Percentiles rank a stretch among this genome's conserved stretches.
Evolutionary conservation across 2,888 invertebrate genomes (phyloP).

Genomic region (Nezara viridula): DNA sequence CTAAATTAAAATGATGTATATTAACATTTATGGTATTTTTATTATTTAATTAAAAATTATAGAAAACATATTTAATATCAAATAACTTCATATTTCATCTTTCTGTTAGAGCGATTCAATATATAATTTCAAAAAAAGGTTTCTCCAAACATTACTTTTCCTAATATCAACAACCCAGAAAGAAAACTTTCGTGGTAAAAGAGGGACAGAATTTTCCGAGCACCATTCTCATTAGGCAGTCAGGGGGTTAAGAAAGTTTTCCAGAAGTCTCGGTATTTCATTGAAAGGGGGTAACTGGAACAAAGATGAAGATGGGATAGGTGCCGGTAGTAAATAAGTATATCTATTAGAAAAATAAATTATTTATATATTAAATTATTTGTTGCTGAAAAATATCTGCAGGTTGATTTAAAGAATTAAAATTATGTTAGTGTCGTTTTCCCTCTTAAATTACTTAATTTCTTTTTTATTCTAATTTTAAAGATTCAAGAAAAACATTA

Average conservation of each 20-base stretch:
- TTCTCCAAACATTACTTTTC: neutral
- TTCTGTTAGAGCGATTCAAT: neutral
- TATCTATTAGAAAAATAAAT: neutral
- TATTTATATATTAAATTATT: too few relatives aligned
- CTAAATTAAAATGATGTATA: too few relatives aligned
- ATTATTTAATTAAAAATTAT: too few relatives aligned
- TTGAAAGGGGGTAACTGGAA: neutral
- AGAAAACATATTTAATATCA: too few relatives aligned
- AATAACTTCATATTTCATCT: neutral
- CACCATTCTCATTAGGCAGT: neutral
- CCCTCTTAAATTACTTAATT: too few relatives aligned
- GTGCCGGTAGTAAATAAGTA: neutral
- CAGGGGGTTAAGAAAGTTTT: neutral
- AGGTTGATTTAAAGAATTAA: too few relatives aligned
- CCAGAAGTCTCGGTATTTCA: neutral
- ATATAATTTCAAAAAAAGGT: neutral
- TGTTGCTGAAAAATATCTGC: too few relatives aligned
- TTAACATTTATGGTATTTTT: too few relatives aligned
- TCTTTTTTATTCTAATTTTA: too few relatives aligned
- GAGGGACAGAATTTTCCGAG: neutral
- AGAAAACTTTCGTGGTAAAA: constrained; percentile 3
- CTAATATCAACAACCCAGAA: constrained; percentile 2
- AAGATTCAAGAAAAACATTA: too few relatives aligned
- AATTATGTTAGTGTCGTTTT: too few relatives aligned
- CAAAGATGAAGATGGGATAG: neutral